These are phyloP conservation scores for Myotis lucifugus DNA, from an alignment of 2,113 vertebrate genomes.

Conservation along the genomic window DNA sequence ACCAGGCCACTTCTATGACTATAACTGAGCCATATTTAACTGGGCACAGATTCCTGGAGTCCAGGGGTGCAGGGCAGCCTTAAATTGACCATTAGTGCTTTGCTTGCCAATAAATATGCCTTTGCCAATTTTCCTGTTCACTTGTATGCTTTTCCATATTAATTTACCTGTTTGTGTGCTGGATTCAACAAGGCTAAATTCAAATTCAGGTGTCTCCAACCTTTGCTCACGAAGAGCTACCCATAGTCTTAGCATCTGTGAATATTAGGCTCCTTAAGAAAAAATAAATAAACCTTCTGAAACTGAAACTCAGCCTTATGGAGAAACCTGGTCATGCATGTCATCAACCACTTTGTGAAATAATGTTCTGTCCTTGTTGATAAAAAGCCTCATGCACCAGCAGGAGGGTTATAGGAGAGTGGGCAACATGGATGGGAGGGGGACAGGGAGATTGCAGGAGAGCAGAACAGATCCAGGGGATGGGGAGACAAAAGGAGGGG, in stretches of 20 bases:
- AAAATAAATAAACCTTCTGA: not conserved
- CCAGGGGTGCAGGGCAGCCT: not conserved
- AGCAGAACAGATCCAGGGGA: not conserved
- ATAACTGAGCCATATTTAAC: not conserved
- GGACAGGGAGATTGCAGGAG: not conserved
- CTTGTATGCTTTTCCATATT: constrained; percentile 24
- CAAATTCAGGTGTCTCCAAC: not conserved
- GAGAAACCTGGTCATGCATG: constrained; percentile 51
- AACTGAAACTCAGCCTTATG: not conserved
- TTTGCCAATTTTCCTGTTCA: constrained; percentile 45
- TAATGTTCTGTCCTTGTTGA: not conserved
- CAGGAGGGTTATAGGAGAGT: not conserved
- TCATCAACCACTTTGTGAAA: constrained; percentile 44
- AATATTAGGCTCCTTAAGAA: not conserved
- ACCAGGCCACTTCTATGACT: not conserved
- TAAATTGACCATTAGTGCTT: not conserved
- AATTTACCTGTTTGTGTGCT: constrained; percentile 17
- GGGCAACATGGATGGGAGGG: not conserved
- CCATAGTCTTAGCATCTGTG: not conserved
- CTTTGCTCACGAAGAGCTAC: not conserved
- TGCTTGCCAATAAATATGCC: constrained; percentile 29
- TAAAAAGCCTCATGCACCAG: not conserved
- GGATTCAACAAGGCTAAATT: constrained; percentile 9
- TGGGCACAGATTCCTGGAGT: not conserved
- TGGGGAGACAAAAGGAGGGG: not conserved